Conservation (phyloP, 2,797 vertebrate genomes). For the Myotis daubentonii region DNA sequence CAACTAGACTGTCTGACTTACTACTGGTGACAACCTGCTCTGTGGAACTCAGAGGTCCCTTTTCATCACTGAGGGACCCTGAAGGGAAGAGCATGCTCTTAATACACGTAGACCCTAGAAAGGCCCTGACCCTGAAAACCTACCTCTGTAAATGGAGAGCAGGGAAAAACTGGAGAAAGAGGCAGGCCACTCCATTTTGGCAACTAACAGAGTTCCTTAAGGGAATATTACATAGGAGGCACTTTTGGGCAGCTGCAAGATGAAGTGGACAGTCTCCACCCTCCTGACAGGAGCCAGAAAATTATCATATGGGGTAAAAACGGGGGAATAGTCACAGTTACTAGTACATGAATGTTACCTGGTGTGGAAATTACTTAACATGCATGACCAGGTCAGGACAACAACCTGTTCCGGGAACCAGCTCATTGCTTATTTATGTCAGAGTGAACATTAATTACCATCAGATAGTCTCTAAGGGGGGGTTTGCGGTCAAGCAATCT, state of each 20-base stretch:
- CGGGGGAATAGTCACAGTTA: background rate
- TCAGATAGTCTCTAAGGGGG: background rate
- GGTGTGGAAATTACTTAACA: background rate
- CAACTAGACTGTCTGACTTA: too few relatives aligned
- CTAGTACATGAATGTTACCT: background rate
- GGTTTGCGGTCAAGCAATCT: background rate
- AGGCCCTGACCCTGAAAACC: background rate
- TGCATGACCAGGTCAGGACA: background rate
- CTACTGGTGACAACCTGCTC: background rate
- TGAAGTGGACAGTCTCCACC: background rate
- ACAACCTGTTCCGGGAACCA: background rate
- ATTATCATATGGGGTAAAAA: background rate
- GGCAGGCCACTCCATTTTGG: background rate
- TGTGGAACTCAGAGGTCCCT: background rate
- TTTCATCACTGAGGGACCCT: background rate
- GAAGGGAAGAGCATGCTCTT: background rate
- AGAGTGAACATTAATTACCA: background rate
- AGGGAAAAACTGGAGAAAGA: background rate
- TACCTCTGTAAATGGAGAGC: background rate
- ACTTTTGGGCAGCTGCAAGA: background rate
- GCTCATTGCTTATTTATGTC: background rate
- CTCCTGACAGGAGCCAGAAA: background rate
- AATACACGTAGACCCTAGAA: background rate
- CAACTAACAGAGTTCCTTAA: background rate
- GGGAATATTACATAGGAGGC: background rate